These are phyloP conservation scores for Calameuta filiformis DNA, from an alignment of 2,888 invertebrate genomes.

Conservation along the genomic window DNA sequence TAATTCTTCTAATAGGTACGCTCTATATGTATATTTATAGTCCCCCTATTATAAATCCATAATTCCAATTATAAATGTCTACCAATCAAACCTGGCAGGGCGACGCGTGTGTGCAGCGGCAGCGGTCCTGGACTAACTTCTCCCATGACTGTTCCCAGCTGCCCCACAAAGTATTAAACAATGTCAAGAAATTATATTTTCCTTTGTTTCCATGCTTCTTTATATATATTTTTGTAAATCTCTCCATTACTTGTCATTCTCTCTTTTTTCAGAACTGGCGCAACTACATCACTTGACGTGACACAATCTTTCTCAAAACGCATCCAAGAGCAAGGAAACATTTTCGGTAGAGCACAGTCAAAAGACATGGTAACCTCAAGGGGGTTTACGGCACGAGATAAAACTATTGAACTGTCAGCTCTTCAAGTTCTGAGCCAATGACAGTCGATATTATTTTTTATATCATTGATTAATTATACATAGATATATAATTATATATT, in stretches of 20 bases:
- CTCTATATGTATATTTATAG: neutral
- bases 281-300: neutral
- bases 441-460: too few relatives aligned
- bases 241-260: neutral
- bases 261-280: neutral
- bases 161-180: slow-evolving; percentile 59
- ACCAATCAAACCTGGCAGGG: slow-evolving; percentile 73
- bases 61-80: slow-evolving; percentile 68
- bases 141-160: slow-evolving; percentile 60
- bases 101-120: slow-evolving; percentile 73
- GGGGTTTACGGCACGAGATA: too few relatives aligned
- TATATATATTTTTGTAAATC: neutral
- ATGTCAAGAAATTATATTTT: slow-evolving; percentile 38
- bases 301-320: neutral
- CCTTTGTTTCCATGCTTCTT: neutral
- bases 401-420: too few relatives aligned
- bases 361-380: too few relatives aligned
- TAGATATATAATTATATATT: too few relatives aligned
- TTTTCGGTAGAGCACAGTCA: neutral
- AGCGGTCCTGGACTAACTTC: slow-evolving; percentile 67
- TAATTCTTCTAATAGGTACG: neutral
- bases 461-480: too few relatives aligned
- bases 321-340: neutral
- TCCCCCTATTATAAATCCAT: neutral
- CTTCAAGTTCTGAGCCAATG: too few relatives aligned